Base-by-base conservation (phyloP, 2,113 vertebrate genomes). In the Lichenostomus cassidix region DNA sequence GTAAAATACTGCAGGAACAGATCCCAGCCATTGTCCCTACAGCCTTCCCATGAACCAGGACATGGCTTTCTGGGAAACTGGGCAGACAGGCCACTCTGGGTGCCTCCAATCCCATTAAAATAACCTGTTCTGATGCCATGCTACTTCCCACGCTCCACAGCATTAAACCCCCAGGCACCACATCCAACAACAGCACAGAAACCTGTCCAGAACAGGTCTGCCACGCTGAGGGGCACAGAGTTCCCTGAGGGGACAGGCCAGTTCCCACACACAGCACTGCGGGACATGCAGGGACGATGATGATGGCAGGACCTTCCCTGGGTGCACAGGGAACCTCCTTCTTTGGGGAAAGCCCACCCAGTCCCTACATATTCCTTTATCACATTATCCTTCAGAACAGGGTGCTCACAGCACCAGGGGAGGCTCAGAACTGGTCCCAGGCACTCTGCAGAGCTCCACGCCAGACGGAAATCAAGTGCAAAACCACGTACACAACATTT, bases 251-350 rank as follows among this genome's bases (percentile, higher is more conserved):
- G 1, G 1, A 42, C 29, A 21, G 1, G 4, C 2, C 2, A 35
- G n/a, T 4, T 63, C 64, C 20, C 67, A 53, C 23, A 21, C 37
- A 14, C 35, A 29, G 49, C 0, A 0, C 33, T 7, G 9, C 0
- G 0, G 16, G 16, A 59, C 39, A 50, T 22, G 55, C 3, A 9
- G 25, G 17, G 70, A 74, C 12, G 10, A 29, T 31, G 39, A 11
- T 24, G 60, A 9, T 3, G 19, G 28, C 0, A 1, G 53, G 7
- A 56, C 55, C 59, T 44, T 35, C 31, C 53, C 19, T 15, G 14
- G 12, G 37, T 60, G 67, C n/a, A 27, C 39, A 27, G 35, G 81
- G 33, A 55, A 6, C 24, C n/a, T 21, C 16, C 8, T 7, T 41
- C 3, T 4, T 4, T 21, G 5, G n/a, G 12, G 22, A n/a, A 67